Base-by-base conservation (phyloP, 2,797 vertebrate genomes). In the Sebastes reedi region DNA sequence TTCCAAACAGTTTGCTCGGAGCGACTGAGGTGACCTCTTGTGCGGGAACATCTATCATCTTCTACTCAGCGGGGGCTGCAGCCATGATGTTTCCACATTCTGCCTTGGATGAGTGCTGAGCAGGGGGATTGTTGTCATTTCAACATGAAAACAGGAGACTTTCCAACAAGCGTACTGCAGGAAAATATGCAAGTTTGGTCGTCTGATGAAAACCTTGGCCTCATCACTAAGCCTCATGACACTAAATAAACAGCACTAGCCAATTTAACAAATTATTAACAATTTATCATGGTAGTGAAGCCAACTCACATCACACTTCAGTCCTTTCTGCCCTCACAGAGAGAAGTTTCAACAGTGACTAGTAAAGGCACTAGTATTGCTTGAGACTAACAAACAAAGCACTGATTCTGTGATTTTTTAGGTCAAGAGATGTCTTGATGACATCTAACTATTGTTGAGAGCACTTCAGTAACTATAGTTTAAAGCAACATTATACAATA, bases 11-110 rank as follows among this genome's bases (percentile, higher is more conserved):
- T 55, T 64, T 29, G 74, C 54, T 72, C 27, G 11, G 62, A 81
- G 72, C 36, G 9, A 64, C n/a, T 10, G 69, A 68, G 55, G 52
- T 42, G 67, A 62, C 64, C 71, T 64, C 60, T 12, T 67, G 67
- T 78, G 77, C 59, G 69, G 79, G 36, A 65, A 25, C 72, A 61
- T 78, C 78, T 56, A 77, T 88, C 69, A 72, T 67, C 34, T 73
- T 56, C 50, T 22, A 27, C 58, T 12, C 58, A 22, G 42, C 1
- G 65, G 62, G 76, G 74, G 29, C 22, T 8, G 58, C 34, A 6
- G 59, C 66, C 46, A 11, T 25, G 36, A 75, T 60, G 59, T 22
- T 71, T 86, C 74, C 50, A 59, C 42, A 6, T 30, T 62, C 25
- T 50, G 18, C 29, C 7, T 3, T 18, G 61, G 68, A 52, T 13